Evolutionary conservation across 1,140 invertebrate species (phyloP), one percentile per base, ranked within the genome.

Genomic region (Calephelis nemesis): DNA sequence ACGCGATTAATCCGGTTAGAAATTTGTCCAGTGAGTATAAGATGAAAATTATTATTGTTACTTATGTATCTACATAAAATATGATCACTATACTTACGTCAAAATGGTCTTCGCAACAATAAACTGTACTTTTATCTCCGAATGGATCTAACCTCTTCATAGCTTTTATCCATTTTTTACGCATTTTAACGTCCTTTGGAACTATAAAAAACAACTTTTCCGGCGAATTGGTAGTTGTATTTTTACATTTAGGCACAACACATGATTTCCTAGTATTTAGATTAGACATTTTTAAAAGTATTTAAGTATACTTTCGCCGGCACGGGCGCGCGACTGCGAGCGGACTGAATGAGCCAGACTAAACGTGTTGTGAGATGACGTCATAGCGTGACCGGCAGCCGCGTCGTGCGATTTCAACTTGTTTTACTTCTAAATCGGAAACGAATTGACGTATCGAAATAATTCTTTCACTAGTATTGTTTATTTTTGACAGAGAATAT

Each of bases 241-340:
- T 70, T 65, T 2, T 70, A 68, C 68, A 73, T 73, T 70, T 67
- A 48, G 68, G 65, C 54, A 73, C 72, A 70, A 64, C 67, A 69
- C 72, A 70, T 64, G 68, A 67, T 70, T 74, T 74, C 30, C 65
- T 70, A 15, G 68, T 68, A 70, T 70, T 70, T 65, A 62, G 62
- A 73, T 70, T 68, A 19, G 68, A 73, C 72, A 73, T 70, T 73
- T 67, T 62, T 60, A 52, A 67, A 62, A 48, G 47, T 48, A 48
- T 48, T 48, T 48, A 48, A 11, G 47, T 48, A n/a, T 11, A 48
- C 4, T 48, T 48, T 48, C 11, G 48, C 54, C 47, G 48, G 60
- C 58, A 45, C 65, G 69, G 40, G 64, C 40, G 69, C 30, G 50
- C 62, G 62, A 66, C 69, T 10, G 40, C 64, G 54, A 66, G 64